phyloP scores from a whole-genome alignment of 1,140 invertebrate species.

The Drosophila tsacasi region DNA sequence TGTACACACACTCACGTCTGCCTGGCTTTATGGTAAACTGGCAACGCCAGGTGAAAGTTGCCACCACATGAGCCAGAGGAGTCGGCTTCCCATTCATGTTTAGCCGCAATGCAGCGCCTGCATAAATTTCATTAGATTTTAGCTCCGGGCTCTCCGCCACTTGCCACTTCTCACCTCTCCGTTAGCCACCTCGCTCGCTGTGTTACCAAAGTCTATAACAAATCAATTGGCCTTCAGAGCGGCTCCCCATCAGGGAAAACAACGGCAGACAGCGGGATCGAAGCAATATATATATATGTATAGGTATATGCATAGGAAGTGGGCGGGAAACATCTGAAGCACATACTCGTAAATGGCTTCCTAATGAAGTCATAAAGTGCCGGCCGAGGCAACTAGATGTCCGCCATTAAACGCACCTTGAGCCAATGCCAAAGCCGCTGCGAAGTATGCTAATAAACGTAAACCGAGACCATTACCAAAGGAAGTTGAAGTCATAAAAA shows the following conservation, averaged over 20 bases:
- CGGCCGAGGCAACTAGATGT: constrained; percentile 63
- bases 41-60: constrained; percentile 69
- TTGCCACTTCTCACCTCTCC: background rate
- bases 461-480: constrained; percentile 67
- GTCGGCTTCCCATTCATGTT: constrained; percentile 62
- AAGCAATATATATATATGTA: constrained; percentile 5
- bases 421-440: constrained; percentile 59
- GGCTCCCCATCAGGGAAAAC: constrained; percentile 17
- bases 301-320: constrained; percentile 2
- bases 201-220: constrained; percentile 55
- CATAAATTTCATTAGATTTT: constrained; percentile 83
- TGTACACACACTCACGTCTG: constrained; percentile 32
- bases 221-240: constrained; percentile 75
- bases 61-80: constrained; percentile 36
- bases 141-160: constrained; percentile 34
- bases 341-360: constrained; percentile 67
- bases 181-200: background rate
- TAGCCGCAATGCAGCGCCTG: constrained; percentile 78
- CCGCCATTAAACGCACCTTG: constrained; percentile 76
- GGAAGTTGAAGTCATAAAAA: constrained; percentile 71
- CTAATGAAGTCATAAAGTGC: constrained; percentile 80
- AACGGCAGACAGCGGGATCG: background rate
- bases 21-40: constrained; percentile 48
- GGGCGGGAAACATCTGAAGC: constrained; percentile 23
- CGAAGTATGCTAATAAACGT: constrained; percentile 81